A percentile compares a stretch with the other conserved stretches of the same genome.
Evolutionary conservation across 2,797 vertebrate species (phyloP).

Genomic region (Tauraco hartlaubi): DNA sequence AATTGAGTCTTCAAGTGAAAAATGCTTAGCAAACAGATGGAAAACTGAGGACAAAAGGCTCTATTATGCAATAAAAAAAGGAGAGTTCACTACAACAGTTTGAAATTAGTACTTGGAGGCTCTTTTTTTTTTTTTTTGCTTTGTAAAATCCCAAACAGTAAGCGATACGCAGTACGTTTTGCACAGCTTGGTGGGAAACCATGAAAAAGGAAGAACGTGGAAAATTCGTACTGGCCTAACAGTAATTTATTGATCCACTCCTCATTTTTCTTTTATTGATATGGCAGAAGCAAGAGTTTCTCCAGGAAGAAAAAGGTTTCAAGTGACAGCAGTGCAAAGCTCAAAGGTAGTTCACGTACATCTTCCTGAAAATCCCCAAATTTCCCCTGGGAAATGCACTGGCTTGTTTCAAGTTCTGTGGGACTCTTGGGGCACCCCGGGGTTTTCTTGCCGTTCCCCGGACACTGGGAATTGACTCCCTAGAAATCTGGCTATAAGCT

Average conservation of each 20-base stretch:
- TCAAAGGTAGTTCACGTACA: not conserved
- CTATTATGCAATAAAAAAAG: conserved; percentile 74
- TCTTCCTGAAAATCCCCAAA: not conserved
- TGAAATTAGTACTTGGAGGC: conserved; percentile 72
- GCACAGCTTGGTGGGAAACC: conserved; percentile 55
- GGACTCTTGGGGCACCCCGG: not conserved
- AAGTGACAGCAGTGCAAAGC: not conserved
- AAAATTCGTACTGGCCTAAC: not conserved
- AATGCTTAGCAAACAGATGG: conserved; percentile 82
- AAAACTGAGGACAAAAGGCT: conserved; percentile 78
- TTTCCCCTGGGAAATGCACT: not conserved
- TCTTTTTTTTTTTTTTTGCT: conserved; percentile 41
- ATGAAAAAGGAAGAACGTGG: conserved; percentile 10
- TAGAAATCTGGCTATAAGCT: not conserved
- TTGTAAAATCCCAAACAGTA: conserved; percentile 64
- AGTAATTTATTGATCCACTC: not conserved
- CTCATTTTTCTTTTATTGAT: not conserved
- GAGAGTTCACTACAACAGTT: conserved; percentile 69
- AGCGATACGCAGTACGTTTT: conserved; percentile 42
- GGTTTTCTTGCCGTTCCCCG: not conserved
- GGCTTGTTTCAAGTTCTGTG: not conserved
- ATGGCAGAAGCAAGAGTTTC: not conserved
- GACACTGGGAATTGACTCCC: not conserved
- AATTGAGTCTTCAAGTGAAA: conserved; percentile 83
- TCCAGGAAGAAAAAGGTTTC: not conserved